Conservation (phyloP, 2,113 vertebrate species). For the Plotosus lineatus region DNA sequence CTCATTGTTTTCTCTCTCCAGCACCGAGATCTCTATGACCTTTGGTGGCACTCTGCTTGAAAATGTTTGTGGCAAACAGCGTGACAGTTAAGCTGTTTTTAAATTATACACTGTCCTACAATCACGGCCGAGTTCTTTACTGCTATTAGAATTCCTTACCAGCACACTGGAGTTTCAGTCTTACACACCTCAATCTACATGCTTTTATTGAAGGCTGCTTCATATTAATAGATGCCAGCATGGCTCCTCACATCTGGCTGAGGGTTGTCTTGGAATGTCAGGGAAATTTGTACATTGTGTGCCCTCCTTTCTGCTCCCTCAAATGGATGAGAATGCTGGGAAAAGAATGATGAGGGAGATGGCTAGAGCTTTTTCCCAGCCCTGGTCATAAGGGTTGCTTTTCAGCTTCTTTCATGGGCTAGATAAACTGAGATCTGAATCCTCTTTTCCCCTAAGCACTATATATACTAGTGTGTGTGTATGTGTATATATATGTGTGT, state of each 20-base stretch:
- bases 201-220: conserved; percentile 19
- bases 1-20: conserved; percentile 17
- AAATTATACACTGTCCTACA: not conserved
- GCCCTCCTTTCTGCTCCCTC: conserved; percentile 47
- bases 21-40: conserved; percentile 14
- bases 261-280: conserved; percentile 41
- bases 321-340: conserved; percentile 72
- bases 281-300: conserved; percentile 37
- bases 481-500: too few species aligned
- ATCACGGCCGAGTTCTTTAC: not conserved
- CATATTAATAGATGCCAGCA: conserved; percentile 32
- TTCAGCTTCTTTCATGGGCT: conserved; percentile 51
- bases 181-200: not conserved
- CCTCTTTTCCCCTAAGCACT: conserved; percentile 25
- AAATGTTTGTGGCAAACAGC: not conserved
- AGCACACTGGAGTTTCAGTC: conserved; percentile 7
- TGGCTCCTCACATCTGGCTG: conserved; percentile 43
- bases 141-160: not conserved
- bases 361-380: conserved; percentile 60
- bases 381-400: conserved; percentile 53
- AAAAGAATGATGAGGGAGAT: conserved; percentile 66
- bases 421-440: conserved; percentile 36
- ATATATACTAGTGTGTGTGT: too few species aligned
- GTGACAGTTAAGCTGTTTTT: not conserved
- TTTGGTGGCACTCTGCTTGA: not conserved